Base-by-base conservation (phyloP, 2,113 vertebrate species). In the Tragulus kanchil region DNA sequence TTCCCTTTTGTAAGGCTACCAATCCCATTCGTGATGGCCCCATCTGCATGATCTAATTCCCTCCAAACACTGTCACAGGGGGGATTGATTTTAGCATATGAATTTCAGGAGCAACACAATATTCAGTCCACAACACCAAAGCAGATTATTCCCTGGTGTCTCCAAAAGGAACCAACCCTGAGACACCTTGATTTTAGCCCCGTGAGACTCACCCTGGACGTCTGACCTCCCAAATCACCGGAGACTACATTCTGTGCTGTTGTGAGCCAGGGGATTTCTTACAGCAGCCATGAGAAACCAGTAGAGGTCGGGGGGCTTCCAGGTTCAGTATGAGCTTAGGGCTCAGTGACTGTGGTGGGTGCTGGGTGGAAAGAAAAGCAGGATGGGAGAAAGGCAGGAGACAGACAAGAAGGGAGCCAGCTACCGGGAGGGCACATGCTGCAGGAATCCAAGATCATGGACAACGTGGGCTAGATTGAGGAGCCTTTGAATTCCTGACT, bases 381-480 rank as follows among this genome's bases (percentile, higher is more conserved):
- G 11, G 31, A 56, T 4, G n/a, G 23, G 12, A 8, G 23, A 42
- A 64, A 42, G 36, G 12, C 87, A 36, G 13, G 8, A 65, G 50
- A 85, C 8, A 21, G 36, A n/a, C 7, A 23, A 64, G 31, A 84
- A 73, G 28, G 21, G 8, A 15, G 3, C 13, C 0, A 0, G 5
- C 8, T 28, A 0, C n/a, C 3, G 4, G 2, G 0, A 0, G 5
- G 0, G 3, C 2, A 1, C 2, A 1, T 2, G 23, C 45, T 16
- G 7, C 19, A 77, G 26, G 54, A 59, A 52, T 11, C 65, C 6
- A 15, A 13, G 15, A 12, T 25, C 6, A 5, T 12, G 3, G 52
- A 28, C 10, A 1, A 12, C 1, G 0, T 3, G 52, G 31, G 31
- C 67, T 50, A 16, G 12, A 5, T 7, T 0, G 26, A 11, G 67